phyloP scores from a whole-genome alignment of 2,113 vertebrate genomes.

The Cynopterus brachyotis region DNA sequence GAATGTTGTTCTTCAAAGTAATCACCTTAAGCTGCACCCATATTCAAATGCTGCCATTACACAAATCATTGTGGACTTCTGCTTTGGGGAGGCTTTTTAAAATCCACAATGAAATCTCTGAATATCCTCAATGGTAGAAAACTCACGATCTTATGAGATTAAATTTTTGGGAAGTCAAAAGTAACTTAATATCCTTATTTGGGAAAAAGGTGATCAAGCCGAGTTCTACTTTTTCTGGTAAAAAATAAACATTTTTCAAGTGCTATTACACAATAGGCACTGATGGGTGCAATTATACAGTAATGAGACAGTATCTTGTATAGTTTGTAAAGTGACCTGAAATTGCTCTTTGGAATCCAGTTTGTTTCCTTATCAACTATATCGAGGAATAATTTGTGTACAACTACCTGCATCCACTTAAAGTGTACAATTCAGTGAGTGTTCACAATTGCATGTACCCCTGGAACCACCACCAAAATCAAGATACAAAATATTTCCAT shows the following conservation, averaged over 20 bases:
- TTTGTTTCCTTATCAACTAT: background rate
- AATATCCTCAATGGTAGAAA: conserved; percentile 1
- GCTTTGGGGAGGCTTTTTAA: conserved; percentile 1
- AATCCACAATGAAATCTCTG: background rate
- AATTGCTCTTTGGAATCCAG: background rate
- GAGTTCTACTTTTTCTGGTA: background rate
- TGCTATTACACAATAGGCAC: background rate
- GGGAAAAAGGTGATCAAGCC: background rate
- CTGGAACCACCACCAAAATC: conserved; percentile 17
- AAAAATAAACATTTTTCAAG: conserved; percentile 7
- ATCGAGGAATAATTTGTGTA: background rate
- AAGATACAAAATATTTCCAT: background rate
- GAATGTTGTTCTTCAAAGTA: conserved; percentile 19
- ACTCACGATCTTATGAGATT: background rate
- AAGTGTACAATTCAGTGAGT: background rate
- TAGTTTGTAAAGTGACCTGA: background rate
- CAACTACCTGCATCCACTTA: background rate
- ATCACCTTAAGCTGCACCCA: background rate
- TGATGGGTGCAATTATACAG: background rate
- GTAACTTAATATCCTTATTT: background rate
- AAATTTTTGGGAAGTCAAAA: background rate
- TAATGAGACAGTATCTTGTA: background rate
- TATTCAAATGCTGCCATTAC: background rate
- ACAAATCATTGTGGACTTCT: background rate
- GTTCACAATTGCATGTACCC: background rate